Base-by-base conservation (phyloP, 2,797 vertebrate species). In the Acanthurus lineatus region DNA sequence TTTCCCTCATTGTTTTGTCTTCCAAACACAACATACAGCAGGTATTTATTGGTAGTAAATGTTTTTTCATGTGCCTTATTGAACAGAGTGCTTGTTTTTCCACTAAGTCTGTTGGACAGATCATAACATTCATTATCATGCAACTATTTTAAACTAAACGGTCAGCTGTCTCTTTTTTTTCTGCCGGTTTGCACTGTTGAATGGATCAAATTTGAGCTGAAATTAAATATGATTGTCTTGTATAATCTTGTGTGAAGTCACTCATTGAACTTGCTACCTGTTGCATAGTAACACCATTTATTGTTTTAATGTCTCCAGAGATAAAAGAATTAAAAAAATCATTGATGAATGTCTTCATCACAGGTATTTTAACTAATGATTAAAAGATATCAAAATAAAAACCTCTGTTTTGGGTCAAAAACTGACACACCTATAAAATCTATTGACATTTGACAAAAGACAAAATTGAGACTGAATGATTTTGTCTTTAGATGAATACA, bases 1-100 rank as follows among this genome's bases (percentile, higher is more conserved):
- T 78, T 47, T 53, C 64, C 47, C 35, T 60, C 64, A 81, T 66
- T 68, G 35, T 74, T 77, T 68, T 52, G 88, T 91, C 84, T 88
- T 89, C 89, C 82, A 67, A 73, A n/a, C 60, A 81, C 58, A 76
- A 10, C 7, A 81, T 58, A 60, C 67, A 32, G 32, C 52, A 72
- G 58, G 52, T 86, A 85, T 89, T 84, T 76, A 81, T 79, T 84
- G 64, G 28, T 84, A 40, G 25, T 69, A 66, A 49, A 17, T 4
- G 38, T 72, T 82, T 89, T 82, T 61, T 72, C 53, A 73, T 52
- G 87, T 92, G 91, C 91, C 91, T 93, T 93, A 87, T 53, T 63
- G 12, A 32, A 73, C 15, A 54, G 74, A 78, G 70, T 79, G 68
- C 80, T 79, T 88, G 56, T 76, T 64, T 60, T 57, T 75, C 44